Evolutionary conservation across 2,113 vertebrate species (phyloP), one percentile per base, ranked within the genome.

Genomic region (Phaethon lepturus): DNA sequence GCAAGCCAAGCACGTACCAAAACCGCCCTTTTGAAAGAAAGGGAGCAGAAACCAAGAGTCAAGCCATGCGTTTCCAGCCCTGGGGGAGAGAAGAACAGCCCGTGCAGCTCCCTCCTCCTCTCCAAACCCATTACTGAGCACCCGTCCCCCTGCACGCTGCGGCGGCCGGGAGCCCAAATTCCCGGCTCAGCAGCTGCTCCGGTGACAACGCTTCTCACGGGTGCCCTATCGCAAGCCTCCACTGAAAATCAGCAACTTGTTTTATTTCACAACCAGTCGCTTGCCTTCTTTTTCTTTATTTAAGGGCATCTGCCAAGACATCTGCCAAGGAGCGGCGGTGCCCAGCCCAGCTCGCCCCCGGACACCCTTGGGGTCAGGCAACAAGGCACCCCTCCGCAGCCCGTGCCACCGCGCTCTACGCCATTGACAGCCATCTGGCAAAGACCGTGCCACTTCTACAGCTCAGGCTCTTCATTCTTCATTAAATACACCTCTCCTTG

Each of bases 401-500:
- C 53, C 0, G 0, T 17, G 38, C 42, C 63, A 64, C 44, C 28
- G 40, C 14, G 50, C 42, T 75, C 38, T 58, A 29, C 0, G 2
- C 56, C 52, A 45, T 42, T 93, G 86, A 77, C 26, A 56, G 19
- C 26, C 17, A 22, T 69, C 96, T 67, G 20, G 64, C 53, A 40
- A 35, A 91, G 26, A 76, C 77, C 47, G 53, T 64, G 75, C 53
- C 78, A 62, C 50, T 93, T 86, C 40, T 74, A 79, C 53, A 87
- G 79, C 93, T 79, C 25, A 33, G 28, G 71, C 58, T 53, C 25
- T 50, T 93, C 82, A 44, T 88, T 94, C 78, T 76, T 88, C 86
- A 79, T 96, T 96, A 97, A 96, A 77, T 55, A 62, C n/a, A 94
- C 52, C 81, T 91, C 94, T 95, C 86, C 81, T 96, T 91, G 68